Percentiles rank a stretch among this genome's conserved stretches.
phyloP scores from a whole-genome alignment of 2,797 vertebrate genomes.

The Rhabdophis nuchalis region DNA sequence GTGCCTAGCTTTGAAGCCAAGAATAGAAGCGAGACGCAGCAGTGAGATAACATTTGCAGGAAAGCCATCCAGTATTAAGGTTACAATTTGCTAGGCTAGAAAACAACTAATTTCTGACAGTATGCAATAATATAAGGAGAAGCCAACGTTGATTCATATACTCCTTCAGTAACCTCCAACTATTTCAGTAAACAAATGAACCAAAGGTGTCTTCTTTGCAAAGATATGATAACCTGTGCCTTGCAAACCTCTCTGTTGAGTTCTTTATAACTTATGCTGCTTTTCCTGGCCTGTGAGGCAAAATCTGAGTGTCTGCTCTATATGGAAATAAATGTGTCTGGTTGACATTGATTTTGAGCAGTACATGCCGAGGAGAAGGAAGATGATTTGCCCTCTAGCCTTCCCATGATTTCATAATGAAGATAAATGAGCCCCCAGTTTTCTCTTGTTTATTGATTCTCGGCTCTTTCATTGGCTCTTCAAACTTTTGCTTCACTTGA shows the following conservation, averaged over 20 bases:
- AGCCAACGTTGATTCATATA: too few species aligned
- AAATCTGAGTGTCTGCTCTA: neutral
- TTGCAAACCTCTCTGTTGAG: neutral
- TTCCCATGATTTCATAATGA: constrained; percentile 17
- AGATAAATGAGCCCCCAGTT: constrained; percentile 2
- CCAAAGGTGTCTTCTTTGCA: neutral
- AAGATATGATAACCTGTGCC: neutral
- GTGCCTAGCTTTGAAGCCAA: too few species aligned
- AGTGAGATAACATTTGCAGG: too few species aligned
- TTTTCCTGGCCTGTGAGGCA: neutral
- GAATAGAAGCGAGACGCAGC: too few species aligned
- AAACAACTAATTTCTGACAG: too few species aligned
- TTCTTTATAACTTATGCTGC: neutral
- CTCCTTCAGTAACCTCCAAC: too few species aligned
- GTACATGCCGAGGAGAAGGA: neutral
- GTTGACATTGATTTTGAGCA: constrained; percentile 18
- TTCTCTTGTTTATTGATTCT: constrained; percentile 10
- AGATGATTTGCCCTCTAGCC: neutral
- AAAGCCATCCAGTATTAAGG: too few species aligned
- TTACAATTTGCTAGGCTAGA: too few species aligned
- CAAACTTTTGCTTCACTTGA: constrained; percentile 8
- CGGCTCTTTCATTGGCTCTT: neutral
- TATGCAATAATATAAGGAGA: too few species aligned
- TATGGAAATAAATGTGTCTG: neutral
- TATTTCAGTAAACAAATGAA: neutral